Base-by-base conservation (phyloP, 1,140 invertebrate genomes). In the Copidosoma floridanum region DNA sequence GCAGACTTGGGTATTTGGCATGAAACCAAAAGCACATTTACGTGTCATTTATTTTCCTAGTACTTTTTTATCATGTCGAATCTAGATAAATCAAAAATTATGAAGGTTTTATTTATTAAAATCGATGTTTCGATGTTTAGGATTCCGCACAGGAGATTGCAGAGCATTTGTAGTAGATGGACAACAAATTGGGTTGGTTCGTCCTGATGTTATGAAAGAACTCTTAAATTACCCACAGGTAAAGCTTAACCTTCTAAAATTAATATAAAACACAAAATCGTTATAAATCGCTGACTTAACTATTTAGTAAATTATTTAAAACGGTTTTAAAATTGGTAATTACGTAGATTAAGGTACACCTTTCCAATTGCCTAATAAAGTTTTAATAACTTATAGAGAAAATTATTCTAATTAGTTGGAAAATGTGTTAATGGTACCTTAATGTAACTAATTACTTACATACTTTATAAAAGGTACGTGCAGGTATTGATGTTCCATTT, bases 111-210 rank as follows among this genome's bases (percentile, higher is more conserved):
- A n/a, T n/a, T 32, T 32, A 32, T 32, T 32, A 12, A 32, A 35
- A 35, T 43, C 10, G 18, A 32, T 57, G 23, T 20, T 41, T 37
- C 12, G 18, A n/a, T 18, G 11, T 12, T 44, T 37, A 91, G 89
- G 89, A 55, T 83, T 89, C 66, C 83, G 86, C 67, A 85, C 86
- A 75, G 86, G 86, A 48, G 85, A 90, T 76, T 93, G 91, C 79
- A 85, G 86, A 73, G 91, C 92, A 40, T 95, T 96, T 78, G 83
- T 93, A 64, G 88, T 95, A 18, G 90, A 90, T 74, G 91, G 90
- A 47, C 85, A 88, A 71, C 92, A 95, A 84, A 90, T 96, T 46
- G 94, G 94, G 38, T 81, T 95, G 40, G 85, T 97, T 56, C 84
- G 88, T 71, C 87, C 88, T 20, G 88, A 94, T 82, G 88, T 96